phyloP scores from a whole-genome alignment of 2,888 invertebrate genomes.

The Gastrophysa polygoni region DNA sequence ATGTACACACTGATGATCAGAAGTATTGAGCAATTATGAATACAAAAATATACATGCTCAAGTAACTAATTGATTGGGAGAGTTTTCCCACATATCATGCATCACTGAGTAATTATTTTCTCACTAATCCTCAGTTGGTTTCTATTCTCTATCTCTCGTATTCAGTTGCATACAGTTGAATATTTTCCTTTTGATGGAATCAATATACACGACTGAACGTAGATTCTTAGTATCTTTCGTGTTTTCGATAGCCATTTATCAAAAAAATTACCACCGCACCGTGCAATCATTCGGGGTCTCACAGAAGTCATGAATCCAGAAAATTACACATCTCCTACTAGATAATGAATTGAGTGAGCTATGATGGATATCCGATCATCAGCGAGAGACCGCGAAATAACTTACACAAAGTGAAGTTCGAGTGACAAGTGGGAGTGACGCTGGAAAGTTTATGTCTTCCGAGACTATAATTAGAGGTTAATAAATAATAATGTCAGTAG shows the following conservation, averaged over 20 bases:
- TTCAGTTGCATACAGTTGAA: no score
- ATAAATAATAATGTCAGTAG: constrained; percentile 49
- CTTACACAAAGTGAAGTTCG: constrained; percentile 32
- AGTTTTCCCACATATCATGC: no score
- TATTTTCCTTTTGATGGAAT: no score
- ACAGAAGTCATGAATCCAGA: constrained; percentile 35
- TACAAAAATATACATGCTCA: no score
- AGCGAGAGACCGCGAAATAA: constrained; percentile 29
- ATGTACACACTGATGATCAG: no score
- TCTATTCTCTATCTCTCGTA: no score
- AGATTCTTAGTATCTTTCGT: no score
- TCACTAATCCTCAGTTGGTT: no score
- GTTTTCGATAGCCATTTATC: background rate
- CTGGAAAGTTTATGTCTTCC: constrained; percentile 47
- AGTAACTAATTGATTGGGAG: no score
- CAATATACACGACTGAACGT: no score
- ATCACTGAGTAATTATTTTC: no score
- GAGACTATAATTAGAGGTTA: constrained; percentile 49
- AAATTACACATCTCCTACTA: constrained; percentile 31
- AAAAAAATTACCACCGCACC: constrained; percentile 1
- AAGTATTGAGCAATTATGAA: no score
- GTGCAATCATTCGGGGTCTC: constrained; percentile 22
- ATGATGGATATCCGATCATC: constrained; percentile 31
- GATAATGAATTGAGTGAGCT: constrained; percentile 30
- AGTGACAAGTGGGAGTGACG: constrained; percentile 47